Base-by-base conservation (phyloP, 2,113 vertebrate species). In the Turnix velox region DNA sequence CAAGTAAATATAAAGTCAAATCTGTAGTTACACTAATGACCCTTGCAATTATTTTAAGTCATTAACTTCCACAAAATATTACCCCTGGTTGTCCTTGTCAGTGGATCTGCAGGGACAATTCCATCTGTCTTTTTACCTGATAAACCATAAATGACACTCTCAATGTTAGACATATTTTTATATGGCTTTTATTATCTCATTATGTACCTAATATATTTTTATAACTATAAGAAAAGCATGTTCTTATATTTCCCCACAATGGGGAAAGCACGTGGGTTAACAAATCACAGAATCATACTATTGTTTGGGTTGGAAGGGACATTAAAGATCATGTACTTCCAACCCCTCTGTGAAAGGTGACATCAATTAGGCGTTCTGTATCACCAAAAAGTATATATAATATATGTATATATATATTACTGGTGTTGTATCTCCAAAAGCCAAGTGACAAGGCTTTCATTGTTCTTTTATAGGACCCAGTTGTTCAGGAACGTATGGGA, bases 401-500 rank as follows among this genome's bases (percentile, higher is more conserved):
- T n/a, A n/a, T n/a, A n/a, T n/a, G n/a, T n/a, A n/a, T n/a, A n/a
- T n/a, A n/a, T n/a, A n/a, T n/a, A 97, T 96, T 93, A 94, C 77
- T 90, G 87, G 82, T 95, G 92, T 88, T 76, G 45, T 85, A 87
- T 86, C 83, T 84, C 68, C 82, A 90, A 87, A 96, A 96, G 91
- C 91, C 89, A 93, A 90, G 75, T 95, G 90, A 93, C 87, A 96
- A 90, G 90, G 92, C 93, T 88, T 96, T 96, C 92, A 96, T 95
- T 97, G 94, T 97, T 89, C 93, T 90, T 95, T 96, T 95, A 95
- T 92, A 95, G 80, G 49, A 94, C 71, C 71, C 75, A 87, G 82
- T 94, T 96, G 90, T 75, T 96, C 95, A 71, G 46, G 92, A 97
- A 76, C 84, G 83, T 89, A 58, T 77, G 93, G 85, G 81, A 96